Base-by-base conservation (phyloP, 2,113 vertebrate species). In the Ailurus styani region DNA sequence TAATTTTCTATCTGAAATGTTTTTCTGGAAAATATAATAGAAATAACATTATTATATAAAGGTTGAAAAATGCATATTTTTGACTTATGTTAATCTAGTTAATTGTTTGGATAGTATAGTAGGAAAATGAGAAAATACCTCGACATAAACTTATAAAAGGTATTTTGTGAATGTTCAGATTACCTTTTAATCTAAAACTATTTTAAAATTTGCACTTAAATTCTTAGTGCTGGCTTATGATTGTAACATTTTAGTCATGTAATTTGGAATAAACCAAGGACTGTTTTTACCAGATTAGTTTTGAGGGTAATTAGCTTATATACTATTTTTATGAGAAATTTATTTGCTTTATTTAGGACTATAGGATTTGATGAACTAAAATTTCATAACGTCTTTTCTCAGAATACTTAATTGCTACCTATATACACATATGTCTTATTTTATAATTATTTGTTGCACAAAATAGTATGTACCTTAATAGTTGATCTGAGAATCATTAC, bases 1-100 rank as follows among this genome's bases (percentile, higher is more conserved):
- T 93, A 52, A 34, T 92, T 93, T 94, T 96, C 40, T 97, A 42
- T 88, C 79, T 93, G 14, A 77, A 87, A 79, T 95, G 18, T 66
- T 96, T 95, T 92, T 52, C 11, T 92, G 87, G 60, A 31, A 96
- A 77, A 70, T 96, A 8, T 21, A 77, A 57, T 90, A 20, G 40
- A 88, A 96, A 75, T 91, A 78, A 64, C 23, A 87, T 87, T 77
- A 88, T 68, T 95, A 50, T 18, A 87, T 50, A 68, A 73, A 93
- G 31, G 0, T 82, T 90, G n/a, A 85, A 96, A 90, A 8, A 37
- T 81, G 11, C 7, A 6, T 93, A 66, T 81, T 93, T 91, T 91
- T 91, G 3, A 75, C 2, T 87, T 91, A 4, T 85, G 15, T 91
- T 93, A 42, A 3, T 84, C 13, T 96, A n/a, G 5, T 90, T 93